Percentiles rank a stretch among this genome's conserved stretches.
Evolutionary conservation across 2,797 vertebrate species (phyloP).

Genomic region (Thalassophryne amazonica): DNA sequence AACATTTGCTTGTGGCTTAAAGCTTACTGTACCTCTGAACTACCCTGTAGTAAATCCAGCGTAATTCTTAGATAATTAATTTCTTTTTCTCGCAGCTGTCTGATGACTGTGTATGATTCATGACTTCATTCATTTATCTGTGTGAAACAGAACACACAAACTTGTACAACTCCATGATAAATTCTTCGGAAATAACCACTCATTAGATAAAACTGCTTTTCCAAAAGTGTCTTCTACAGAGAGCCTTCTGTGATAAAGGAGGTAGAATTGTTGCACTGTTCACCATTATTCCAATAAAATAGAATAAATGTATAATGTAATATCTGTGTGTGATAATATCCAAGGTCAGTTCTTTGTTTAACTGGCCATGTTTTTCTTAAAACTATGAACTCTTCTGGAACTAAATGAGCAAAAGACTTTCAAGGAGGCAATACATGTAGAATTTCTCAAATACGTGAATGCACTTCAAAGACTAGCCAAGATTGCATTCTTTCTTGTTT

Average conservation of each 20-base stretch:
- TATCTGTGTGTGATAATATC: background rate
- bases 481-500: background rate
- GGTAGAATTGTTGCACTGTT: background rate
- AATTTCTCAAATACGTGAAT: constrained; percentile 4
- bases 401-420: constrained; percentile 2
- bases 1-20: too few species aligned
- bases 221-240: background rate
- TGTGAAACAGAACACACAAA: background rate
- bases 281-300: background rate
- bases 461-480: background rate
- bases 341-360: constrained; percentile 12
- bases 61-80: too few species aligned
- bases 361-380: constrained; percentile 21
- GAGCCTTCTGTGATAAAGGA: background rate
- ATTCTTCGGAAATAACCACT: background rate
- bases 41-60: too few species aligned
- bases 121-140: background rate
- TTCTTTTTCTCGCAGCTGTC: background rate
- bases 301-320: background rate
- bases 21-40: too few species aligned
- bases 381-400: background rate
- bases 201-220: background rate
- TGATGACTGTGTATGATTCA: background rate
- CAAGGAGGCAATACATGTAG: background rate
- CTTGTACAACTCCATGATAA: background rate